These are phyloP conservation scores for Hyposoter dolosus DNA, from an alignment of 2,888 invertebrate species.

Conservation along the genomic window DNA sequence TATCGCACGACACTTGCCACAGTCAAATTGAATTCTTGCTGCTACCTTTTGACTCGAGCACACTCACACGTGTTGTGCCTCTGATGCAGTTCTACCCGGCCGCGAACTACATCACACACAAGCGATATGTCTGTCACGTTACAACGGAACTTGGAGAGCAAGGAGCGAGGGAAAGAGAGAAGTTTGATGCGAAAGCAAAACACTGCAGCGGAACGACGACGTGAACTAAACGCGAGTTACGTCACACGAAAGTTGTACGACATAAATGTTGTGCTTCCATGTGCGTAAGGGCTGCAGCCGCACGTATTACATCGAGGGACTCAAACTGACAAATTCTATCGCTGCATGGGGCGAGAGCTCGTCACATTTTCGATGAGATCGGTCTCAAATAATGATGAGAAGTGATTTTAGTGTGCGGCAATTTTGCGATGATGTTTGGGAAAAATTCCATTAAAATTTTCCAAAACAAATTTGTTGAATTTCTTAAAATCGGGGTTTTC, in stretches of 20 bases:
- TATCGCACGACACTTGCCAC: conserved; percentile 40
- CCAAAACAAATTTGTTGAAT: not conserved
- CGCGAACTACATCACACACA: conserved; percentile 44
- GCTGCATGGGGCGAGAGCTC: not conserved
- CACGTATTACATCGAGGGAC: not conserved
- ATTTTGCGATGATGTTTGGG: not conserved
- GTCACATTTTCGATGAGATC: conserved; percentile 9
- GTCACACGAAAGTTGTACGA: conserved; percentile 37
- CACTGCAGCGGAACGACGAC: conserved; percentile 53
- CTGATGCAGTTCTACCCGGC: not conserved
- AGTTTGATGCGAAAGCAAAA: conserved; percentile 45
- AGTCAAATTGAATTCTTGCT: conserved; percentile 60
- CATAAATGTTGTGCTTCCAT: conserved; percentile 2
- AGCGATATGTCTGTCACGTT: conserved; percentile 59
- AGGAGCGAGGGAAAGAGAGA: not conserved
- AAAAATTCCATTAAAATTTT: not conserved
- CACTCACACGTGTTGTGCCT: not conserved
- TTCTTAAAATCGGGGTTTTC: not conserved
- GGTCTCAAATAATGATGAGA: conserved; percentile 6
- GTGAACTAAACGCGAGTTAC: conserved; percentile 39
- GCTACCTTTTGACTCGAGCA: conserved; percentile 32
- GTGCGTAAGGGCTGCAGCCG: conserved; percentile 1
- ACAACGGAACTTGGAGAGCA: conserved; percentile 19
- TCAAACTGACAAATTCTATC: conserved; percentile 21
- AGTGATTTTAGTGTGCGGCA: not conserved